Evolutionary conservation across 2,888 invertebrate genomes (phyloP).

Genomic region (Nebria brevicollis): DNA sequence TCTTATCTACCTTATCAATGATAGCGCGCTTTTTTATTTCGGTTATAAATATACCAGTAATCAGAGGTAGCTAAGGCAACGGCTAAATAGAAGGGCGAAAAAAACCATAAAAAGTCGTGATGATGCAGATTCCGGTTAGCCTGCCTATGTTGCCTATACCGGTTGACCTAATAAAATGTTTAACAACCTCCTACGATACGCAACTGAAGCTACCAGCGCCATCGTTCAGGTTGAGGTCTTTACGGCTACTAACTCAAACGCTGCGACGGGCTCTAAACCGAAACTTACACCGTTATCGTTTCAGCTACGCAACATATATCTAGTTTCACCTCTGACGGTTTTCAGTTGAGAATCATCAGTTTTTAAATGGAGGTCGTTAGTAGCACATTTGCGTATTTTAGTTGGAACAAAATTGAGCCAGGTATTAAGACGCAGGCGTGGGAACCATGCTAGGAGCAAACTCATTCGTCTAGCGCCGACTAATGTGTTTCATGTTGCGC

Average conservation of each 20-base stretch:
- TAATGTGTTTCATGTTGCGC: too few relatives aligned
- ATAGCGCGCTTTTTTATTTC: slow-evolving; percentile 35
- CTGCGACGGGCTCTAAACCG: slow-evolving; percentile 9
- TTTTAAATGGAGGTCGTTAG: not conserved
- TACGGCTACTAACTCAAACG: slow-evolving; percentile 15
- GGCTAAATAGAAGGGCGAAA: slow-evolving; percentile 20
- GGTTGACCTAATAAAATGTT: slow-evolving; percentile 44
- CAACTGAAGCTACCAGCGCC: not conserved
- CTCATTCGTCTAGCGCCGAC: too few relatives aligned
- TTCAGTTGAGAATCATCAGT: not conserved
- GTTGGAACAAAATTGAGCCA: too few relatives aligned
- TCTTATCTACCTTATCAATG: slow-evolving; percentile 40
- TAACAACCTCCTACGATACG: slow-evolving; percentile 29
- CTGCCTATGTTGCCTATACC: slow-evolving; percentile 7
- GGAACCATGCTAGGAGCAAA: too few relatives aligned
- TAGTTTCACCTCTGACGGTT: not conserved
- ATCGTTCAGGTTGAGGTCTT: slow-evolving; percentile 1
- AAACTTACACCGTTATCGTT: slow-evolving; percentile 5
- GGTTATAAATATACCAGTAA: slow-evolving; percentile 39
- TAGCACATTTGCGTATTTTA: too few relatives aligned
- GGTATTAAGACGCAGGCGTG: too few relatives aligned
- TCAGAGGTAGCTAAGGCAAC: slow-evolving; percentile 27
- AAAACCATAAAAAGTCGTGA: slow-evolving; percentile 13
- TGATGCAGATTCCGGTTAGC: slow-evolving; percentile 35
- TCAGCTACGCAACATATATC: not conserved